Base-by-base conservation (phyloP, 2,113 vertebrate genomes). In the Phylloscopus trochiloides region DNA sequence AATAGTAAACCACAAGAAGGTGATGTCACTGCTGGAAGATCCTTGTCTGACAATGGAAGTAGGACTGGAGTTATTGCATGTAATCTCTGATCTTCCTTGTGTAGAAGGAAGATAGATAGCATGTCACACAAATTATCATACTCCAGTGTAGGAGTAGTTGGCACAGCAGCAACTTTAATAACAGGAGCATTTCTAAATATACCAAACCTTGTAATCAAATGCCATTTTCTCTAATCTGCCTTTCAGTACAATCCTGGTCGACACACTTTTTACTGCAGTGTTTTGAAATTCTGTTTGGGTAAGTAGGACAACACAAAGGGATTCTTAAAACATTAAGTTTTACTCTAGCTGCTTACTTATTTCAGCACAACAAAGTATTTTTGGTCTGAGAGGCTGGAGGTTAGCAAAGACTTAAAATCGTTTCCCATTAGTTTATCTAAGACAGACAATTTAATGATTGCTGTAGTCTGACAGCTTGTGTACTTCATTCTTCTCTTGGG, bases 1-100 rank as follows among this genome's bases (percentile, higher is more conserved):
- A 77, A 57, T 36, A 82, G 54, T 38, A 96, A 92, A 82, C 85
- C 87, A 93, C 84, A 83, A 57, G 48, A 93, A 90, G 71, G 70
- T 55, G 78, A 86, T 42, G 25, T 52, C 20, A 1, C 50, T 91
- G 50, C 28, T 87, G 52, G 32, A 38, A 96, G 87, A 96, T 94
- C 40, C 57, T 93, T 79, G 22, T 73, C 94, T 94, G 85, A 76
- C 67, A 88, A 52, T 1, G 0, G 42, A 65, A 77, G 86, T 25
- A 78, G 61, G 73, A 67, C 84, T 59, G n/a, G 61, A 77, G 40
- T 29, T 65, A 78, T 3, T 47, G 70, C 52, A n/a, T 28, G 28
- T 40, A 28, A 91, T 66, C 88, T 92, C 90, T 88, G 57, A 82
- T 95, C 82, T 91, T 58, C 50, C 36, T 21, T 15, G 12, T 36